A percentile compares a stretch with the other conserved stretches of the same genome.
phyloP scores from a whole-genome alignment of 2,888 invertebrate species.

The Catocala fraxini region DNA sequence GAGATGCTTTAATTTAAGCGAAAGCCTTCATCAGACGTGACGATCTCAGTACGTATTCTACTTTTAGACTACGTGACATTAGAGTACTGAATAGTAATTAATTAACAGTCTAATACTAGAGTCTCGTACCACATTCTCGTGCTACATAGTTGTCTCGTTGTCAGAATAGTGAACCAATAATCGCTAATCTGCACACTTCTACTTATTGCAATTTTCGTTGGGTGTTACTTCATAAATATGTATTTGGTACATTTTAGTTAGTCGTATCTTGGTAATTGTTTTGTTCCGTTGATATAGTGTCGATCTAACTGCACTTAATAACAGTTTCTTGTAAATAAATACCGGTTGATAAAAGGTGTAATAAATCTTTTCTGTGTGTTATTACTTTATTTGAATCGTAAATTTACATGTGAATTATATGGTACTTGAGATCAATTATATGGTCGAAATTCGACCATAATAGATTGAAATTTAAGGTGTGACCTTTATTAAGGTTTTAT shows the following conservation, averaged over 20 bases:
- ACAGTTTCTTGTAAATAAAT: conserved; percentile 28
- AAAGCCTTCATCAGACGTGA: too few species aligned
- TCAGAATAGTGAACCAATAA: conserved; percentile 31
- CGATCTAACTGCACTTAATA: conserved; percentile 30
- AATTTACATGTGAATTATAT: conserved; percentile 2
- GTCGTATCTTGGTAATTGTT: conserved; percentile 47
- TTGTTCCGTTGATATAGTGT: conserved; percentile 47
- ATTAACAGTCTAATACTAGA: too few species aligned
- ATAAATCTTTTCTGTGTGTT: conserved; percentile 9
- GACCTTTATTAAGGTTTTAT: too few species aligned
- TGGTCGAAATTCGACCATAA: too few species aligned
- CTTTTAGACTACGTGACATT: too few species aligned
- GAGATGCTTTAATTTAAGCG: too few species aligned
- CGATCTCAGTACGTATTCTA: too few species aligned
- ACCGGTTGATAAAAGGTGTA: conserved; percentile 13
- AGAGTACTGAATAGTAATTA: too few species aligned
- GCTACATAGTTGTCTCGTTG: neutral
- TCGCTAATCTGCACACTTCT: conserved; percentile 21
- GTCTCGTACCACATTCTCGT: too few species aligned
- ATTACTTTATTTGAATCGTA: conserved; percentile 9
- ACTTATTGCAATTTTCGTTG: conserved; percentile 34
- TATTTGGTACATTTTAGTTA: conserved; percentile 50
- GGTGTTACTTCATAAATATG: conserved; percentile 61
- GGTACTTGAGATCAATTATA: too few species aligned
- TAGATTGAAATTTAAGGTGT: too few species aligned